Conservation (phyloP, 1,140 invertebrate species). For the Drosophila bifasciata region DNA sequence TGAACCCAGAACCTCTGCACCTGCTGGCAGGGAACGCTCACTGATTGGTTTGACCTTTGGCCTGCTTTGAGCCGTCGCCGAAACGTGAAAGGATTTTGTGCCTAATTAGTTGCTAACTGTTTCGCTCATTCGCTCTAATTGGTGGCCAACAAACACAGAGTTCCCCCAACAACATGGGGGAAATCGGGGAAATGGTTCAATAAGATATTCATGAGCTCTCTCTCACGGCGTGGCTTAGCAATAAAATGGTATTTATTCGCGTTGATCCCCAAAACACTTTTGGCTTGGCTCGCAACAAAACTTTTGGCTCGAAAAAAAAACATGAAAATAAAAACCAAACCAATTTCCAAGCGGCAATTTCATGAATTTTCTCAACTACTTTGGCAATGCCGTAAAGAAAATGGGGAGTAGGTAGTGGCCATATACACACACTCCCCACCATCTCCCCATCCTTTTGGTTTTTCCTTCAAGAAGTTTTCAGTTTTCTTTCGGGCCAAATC, state of each 20-base stretch:
- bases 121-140: slow-evolving; percentile 26
- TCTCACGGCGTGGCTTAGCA: slow-evolving; percentile 5
- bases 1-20: too few species aligned
- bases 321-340: slow-evolving; percentile 36
- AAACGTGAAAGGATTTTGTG: slow-evolving; percentile 21
- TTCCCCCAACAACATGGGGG: too few species aligned
- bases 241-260: too few species aligned
- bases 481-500: too few species aligned
- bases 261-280: slow-evolving; percentile 44
- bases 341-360: slow-evolving; percentile 43
- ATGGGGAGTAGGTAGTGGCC: slow-evolving; percentile 22
- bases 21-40: too few species aligned
- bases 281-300: slow-evolving; percentile 30
- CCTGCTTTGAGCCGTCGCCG: background rate
- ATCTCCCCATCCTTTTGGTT: too few species aligned
- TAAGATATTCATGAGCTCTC: slow-evolving; percentile 36
- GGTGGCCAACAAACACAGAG: slow-evolving; percentile 12
- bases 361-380: slow-evolving; percentile 47
- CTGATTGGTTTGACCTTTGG: slow-evolving; percentile 4
- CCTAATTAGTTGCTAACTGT: slow-evolving; percentile 62
- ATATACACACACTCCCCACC: background rate
- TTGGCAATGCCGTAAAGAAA: slow-evolving; percentile 60
- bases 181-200: slow-evolving; percentile 44
- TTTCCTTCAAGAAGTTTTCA: too few species aligned
- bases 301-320: slow-evolving; percentile 8